Percentiles rank a stretch among this genome's conserved stretches.
phyloP scores from a whole-genome alignment of 2,888 invertebrate species.

The Xanthostigma xanthostigma region DNA sequence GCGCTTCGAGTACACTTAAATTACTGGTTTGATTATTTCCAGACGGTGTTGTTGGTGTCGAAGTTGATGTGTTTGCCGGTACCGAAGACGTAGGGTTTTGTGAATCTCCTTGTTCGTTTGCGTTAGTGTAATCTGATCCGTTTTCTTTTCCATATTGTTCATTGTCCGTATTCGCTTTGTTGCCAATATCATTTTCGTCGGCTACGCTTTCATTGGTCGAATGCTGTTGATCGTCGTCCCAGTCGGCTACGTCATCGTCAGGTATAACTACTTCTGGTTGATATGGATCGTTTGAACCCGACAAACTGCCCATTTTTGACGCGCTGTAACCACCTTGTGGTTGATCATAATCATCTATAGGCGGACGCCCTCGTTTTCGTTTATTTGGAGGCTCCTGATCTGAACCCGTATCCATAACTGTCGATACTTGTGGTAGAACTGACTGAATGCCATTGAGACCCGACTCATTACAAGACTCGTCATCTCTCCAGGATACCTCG shows the following conservation, averaged over 20 bases:
- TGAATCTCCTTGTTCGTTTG: not conserved
- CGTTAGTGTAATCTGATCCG: no score
- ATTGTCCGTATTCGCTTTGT: not conserved
- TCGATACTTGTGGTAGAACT: slow-evolving; percentile 26
- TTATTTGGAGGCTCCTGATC: slow-evolving; percentile 30
- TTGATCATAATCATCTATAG: slow-evolving; percentile 44
- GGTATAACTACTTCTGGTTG: slow-evolving; percentile 3
- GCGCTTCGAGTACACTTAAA: slow-evolving; percentile 25
- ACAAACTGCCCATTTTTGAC: slow-evolving; percentile 33
- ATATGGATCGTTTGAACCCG: slow-evolving; percentile 11
- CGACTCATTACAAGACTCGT: slow-evolving; percentile 22
- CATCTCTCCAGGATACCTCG: slow-evolving; percentile 74
- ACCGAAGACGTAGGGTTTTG: slow-evolving; percentile 3
- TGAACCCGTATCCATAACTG: slow-evolving; percentile 26
- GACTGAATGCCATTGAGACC: slow-evolving; percentile 19
- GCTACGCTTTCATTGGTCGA: not conserved
- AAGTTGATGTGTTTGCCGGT: slow-evolving; percentile 2
- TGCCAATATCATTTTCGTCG: no score
- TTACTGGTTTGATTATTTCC: slow-evolving; percentile 16
- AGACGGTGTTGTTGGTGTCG: slow-evolving; percentile 2
- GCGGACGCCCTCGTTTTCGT: slow-evolving; percentile 51
- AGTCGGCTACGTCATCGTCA: slow-evolving; percentile 1
- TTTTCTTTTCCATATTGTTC: not conserved
- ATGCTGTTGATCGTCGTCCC: slow-evolving; percentile 5
- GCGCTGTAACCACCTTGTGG: slow-evolving; percentile 31